Evolutionary conservation across 2,113 vertebrate genomes (phyloP).

Genomic region (Barbus barbus): DNA sequence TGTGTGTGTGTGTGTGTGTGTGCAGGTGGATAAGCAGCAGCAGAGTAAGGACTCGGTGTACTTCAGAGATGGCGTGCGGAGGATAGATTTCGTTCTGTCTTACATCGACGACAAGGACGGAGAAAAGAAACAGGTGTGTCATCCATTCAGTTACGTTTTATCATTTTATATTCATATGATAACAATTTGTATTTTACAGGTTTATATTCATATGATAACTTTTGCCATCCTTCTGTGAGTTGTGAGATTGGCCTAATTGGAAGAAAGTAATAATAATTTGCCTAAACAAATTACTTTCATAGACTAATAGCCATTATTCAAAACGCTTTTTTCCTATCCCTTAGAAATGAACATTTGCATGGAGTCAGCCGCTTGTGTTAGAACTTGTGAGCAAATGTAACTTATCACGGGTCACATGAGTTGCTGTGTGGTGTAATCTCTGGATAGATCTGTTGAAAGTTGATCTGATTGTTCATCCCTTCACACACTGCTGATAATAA

Average conservation of each 20-base stretch:
- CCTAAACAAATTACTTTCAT: not conserved
- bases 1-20: not conserved
- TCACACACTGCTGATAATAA: not conserved
- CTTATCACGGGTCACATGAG: not conserved
- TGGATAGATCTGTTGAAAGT: not conserved
- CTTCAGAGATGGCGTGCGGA: constrained; percentile 92
- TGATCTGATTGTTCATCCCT: not conserved
- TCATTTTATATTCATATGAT: not conserved
- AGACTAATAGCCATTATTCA: not conserved
- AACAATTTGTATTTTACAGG: not conserved
- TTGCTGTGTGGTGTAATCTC: not conserved
- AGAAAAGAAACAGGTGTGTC: constrained; percentile 86
- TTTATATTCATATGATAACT: not conserved
- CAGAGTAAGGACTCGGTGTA: constrained; percentile 94
- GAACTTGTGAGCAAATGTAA: not conserved
- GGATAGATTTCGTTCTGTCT: constrained; percentile 93
- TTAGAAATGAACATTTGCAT: not conserved
- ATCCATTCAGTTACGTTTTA: not conserved
- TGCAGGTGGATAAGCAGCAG: constrained; percentile 83
- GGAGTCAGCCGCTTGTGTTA: not conserved
- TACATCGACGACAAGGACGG: constrained; percentile 86
- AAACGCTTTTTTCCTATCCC: not conserved
- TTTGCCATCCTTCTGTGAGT: not conserved
- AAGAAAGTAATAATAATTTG: too few species aligned
- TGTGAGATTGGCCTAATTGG: too few species aligned